Evolutionary conservation across 92 coral and sea anemone genomes (phyloP).

Genomic region (Anthopleura xanthogrammica): DNA sequence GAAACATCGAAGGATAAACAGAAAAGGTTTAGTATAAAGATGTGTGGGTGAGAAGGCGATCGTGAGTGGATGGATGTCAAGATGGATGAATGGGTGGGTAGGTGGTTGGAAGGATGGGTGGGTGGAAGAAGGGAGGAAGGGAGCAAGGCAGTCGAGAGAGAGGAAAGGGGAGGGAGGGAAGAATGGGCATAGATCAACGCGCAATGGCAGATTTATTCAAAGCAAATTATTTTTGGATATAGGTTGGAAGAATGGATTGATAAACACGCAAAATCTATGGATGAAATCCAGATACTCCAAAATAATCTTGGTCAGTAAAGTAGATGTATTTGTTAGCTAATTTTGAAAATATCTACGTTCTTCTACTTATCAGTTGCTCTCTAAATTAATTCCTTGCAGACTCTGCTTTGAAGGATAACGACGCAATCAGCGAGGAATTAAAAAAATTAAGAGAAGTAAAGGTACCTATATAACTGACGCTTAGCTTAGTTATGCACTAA

Average conservation of each 20-base stretch:
- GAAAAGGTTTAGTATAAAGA: slow-evolving; percentile 44
- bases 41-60: too few relatives aligned
- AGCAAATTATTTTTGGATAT: neutral
- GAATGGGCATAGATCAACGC: neutral
- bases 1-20: slow-evolving; percentile 47
- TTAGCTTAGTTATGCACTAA: too few relatives aligned
- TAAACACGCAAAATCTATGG: neutral
- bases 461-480: neutral
- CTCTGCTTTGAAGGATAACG: slow-evolving; percentile 5
- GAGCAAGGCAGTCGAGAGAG: neutral
- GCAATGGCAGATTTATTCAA: too few relatives aligned
- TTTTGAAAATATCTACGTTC: neutral
- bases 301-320: slow-evolving; percentile 11
- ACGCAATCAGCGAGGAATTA: neutral
- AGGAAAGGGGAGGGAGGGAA: neutral
- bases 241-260: slow-evolving; percentile 33
- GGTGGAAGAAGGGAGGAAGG: neutral
- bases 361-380: neutral
- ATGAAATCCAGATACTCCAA: slow-evolving; percentile 14
- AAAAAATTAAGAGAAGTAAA: slow-evolving; percentile 3
- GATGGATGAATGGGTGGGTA: neutral
- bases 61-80: neutral
- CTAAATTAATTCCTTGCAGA: neutral
- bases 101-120: neutral
- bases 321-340: neutral